Percentiles rank a stretch among this genome's conserved stretches.
These are phyloP conservation scores for Lacanobia wlatinum DNA, from an alignment of 2,888 invertebrate species.

Conservation along the genomic window DNA sequence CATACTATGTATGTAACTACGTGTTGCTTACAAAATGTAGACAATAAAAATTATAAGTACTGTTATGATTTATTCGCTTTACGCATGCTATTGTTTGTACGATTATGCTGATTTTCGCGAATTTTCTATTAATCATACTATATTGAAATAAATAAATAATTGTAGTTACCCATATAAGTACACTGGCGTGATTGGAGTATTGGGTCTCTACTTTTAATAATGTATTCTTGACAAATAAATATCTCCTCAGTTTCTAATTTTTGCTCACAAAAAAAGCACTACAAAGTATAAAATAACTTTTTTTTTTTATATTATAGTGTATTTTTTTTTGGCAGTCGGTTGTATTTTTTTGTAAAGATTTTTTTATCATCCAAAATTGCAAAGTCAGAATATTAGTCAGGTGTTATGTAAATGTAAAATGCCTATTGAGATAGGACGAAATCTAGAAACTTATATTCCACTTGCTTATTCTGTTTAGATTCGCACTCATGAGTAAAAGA, in stretches of 20 bases:
- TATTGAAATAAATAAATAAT: too few relatives aligned
- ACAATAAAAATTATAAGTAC: conserved; percentile 25
- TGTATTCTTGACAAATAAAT: neutral
- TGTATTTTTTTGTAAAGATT: too few relatives aligned
- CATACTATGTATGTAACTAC: conserved; percentile 58
- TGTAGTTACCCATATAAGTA: neutral
- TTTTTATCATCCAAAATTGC: conserved; percentile 4
- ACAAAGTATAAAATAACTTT: too few relatives aligned
- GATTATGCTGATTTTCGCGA: neutral
- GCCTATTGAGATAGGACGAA: conserved; percentile 66
- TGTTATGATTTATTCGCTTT: conserved; percentile 50
- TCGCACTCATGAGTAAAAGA: conserved; percentile 80
- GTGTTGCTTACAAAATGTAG: conserved; percentile 61
- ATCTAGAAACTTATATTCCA: conserved; percentile 75
- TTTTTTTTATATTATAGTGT: too few relatives aligned
- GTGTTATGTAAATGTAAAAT: conserved; percentile 74
- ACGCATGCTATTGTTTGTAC: conserved; percentile 30
- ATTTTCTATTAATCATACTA: conserved; percentile 12
- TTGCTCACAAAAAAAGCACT: too few relatives aligned
- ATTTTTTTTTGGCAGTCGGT: too few relatives aligned
- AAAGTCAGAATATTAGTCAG: conserved; percentile 30
- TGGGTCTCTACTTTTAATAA: neutral
- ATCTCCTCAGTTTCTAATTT: neutral
- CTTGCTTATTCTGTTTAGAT: conserved; percentile 73
- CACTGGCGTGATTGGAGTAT: neutral